A percentile compares a stretch with the other conserved stretches of the same genome.
These are phyloP conservation scores for Agrotis ipsilon DNA, from an alignment of 2,888 invertebrate species.

Conservation along the genomic window DNA sequence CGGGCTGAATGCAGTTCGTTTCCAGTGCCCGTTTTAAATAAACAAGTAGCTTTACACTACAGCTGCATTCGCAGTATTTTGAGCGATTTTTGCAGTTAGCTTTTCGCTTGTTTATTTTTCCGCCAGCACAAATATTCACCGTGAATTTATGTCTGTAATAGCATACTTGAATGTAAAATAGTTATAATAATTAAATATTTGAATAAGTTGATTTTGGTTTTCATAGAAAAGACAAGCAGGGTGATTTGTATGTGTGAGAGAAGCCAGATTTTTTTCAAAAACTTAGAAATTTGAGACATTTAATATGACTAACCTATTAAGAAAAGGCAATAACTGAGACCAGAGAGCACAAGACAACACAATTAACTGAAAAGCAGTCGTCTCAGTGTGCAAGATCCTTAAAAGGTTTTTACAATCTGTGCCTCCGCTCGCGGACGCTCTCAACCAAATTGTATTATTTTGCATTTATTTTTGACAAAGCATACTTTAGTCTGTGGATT, in stretches of 20 bases:
- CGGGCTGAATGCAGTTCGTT: slow-evolving; percentile 21
- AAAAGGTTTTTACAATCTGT: slow-evolving; percentile 83
- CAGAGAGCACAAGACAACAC: slow-evolving; percentile 14
- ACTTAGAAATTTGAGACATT: neutral
- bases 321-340: slow-evolving; percentile 13
- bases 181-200: slow-evolving; percentile 21
- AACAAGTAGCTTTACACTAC: slow-evolving; percentile 44
- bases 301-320: neutral
- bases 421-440: slow-evolving; percentile 78
- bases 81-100: slow-evolving; percentile 42
- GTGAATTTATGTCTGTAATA: slow-evolving; percentile 40
- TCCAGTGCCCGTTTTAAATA: slow-evolving; percentile 50
- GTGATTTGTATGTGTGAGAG: neutral
- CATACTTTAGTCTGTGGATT: slow-evolving; percentile 75
- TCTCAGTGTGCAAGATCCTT: slow-evolving; percentile 55
- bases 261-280: too few species aligned
- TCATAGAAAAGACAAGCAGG: neutral
- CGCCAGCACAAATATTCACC: slow-evolving; percentile 36
- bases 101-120: slow-evolving; percentile 46
- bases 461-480: slow-evolving; percentile 90
- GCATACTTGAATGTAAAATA: slow-evolving; percentile 4
- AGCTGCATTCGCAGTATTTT: slow-evolving; percentile 48
- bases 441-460: slow-evolving; percentile 90
- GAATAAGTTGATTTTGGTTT: neutral
- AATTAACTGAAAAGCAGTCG: slow-evolving; percentile 33